Base-by-base conservation (phyloP, 1,140 invertebrate genomes). In the Apolygus lucorum region DNA sequence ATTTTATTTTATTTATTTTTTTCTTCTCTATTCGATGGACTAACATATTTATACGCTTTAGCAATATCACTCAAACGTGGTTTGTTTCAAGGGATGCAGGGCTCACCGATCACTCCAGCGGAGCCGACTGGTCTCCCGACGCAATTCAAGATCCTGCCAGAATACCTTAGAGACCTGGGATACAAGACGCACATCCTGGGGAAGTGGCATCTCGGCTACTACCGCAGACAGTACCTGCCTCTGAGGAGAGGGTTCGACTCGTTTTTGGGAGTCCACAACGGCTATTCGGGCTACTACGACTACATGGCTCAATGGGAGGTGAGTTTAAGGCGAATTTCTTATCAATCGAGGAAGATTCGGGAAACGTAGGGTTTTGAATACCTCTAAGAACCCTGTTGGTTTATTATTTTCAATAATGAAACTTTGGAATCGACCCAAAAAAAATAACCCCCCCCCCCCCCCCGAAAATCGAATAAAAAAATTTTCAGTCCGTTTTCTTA, bases 141-240 rank as follows among this genome's bases (percentile, higher is more conserved):
- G 29, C 76, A 80, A 34, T 75, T 78, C 52, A 81, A 78, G 67
- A 72, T 83, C 2, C 74, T 86, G 27, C 83, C 85, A 0, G 73
- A 86, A 74, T 81, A 82, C 67, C 74, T 87, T 14, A 80, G 81
- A 70, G 81, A 87, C 27, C 70, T 89, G 75, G 79, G 87, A 75
- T 90, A 90, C 76, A 77, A 77, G 1, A 88, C 87, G 0, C 84
- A 85, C 76, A 78, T 87, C 21, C 80, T 90, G 49, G 88, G 89
- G 27, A 90, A 90, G 79, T 89, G 87, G 87, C 85, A 88, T 71
- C 76, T 87, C 27, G 87, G 87, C 0, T 84, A 83, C 73, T 84
- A 82, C 62, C 81, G 81, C n/a, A 80, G 78, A 67, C 81, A 84
- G 29, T 84, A 87, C 67, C 84, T 83, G 1, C 88, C 88, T 1